phyloP scores from a whole-genome alignment of 2,797 vertebrate genomes.

The Falco rusticolus region DNA sequence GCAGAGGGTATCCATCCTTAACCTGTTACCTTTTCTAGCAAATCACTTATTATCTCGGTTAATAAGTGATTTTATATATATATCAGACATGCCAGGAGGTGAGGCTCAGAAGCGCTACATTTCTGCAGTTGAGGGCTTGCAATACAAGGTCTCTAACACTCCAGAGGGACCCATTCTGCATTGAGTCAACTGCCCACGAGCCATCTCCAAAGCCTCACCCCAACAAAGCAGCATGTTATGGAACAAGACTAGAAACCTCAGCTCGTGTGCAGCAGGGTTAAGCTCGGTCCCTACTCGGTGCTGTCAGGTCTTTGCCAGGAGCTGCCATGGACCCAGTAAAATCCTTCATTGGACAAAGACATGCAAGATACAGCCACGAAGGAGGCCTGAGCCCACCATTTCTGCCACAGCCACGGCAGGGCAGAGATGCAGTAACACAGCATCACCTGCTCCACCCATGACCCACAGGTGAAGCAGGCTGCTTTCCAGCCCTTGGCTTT shows the following conservation, averaged over 20 bases:
- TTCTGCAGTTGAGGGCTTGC: background rate
- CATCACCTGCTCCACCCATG: background rate
- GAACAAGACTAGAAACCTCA: background rate
- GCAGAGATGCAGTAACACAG: background rate
- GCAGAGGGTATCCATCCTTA: background rate
- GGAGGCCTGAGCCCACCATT: background rate
- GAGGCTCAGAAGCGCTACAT: rapidly evolving
- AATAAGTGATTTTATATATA: too few species aligned
- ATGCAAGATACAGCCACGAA: rapidly evolving
- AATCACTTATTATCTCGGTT: background rate
- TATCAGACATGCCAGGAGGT: background rate
- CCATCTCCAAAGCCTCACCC: background rate
- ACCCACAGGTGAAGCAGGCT: rapidly evolving
- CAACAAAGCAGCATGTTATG: background rate
- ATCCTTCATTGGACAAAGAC: background rate
- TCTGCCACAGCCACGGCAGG: background rate
- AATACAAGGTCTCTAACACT: background rate
- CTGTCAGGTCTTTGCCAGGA: background rate
- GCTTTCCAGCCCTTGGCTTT: background rate
- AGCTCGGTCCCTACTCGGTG: background rate
- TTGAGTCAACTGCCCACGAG: rapidly evolving
- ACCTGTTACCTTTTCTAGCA: background rate
- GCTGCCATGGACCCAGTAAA: rapidly evolving
- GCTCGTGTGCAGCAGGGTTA: rapidly evolving
- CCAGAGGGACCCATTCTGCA: background rate